These are phyloP conservation scores for Corythaeola cristata DNA, from an alignment of 2,113 vertebrate genomes.

Conservation along the genomic window DNA sequence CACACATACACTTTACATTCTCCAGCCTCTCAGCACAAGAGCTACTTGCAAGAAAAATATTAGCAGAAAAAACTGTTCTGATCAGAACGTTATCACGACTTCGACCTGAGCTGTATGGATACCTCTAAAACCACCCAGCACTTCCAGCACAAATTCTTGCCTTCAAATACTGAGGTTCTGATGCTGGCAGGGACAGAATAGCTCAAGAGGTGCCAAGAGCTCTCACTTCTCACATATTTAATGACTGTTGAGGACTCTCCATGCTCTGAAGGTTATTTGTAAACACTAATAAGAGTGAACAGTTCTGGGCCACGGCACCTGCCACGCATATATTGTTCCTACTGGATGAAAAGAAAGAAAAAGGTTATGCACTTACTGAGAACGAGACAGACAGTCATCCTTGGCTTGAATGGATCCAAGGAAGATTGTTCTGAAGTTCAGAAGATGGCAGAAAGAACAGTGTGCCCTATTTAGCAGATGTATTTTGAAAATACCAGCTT, in stretches of 20 bases:
- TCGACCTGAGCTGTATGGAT: not conserved
- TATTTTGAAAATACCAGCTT: not conserved
- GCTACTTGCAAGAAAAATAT: not conserved
- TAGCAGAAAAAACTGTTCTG: not conserved
- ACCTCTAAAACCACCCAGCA: not conserved
- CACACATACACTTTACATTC: not conserved
- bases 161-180: not conserved
- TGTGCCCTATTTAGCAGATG: not conserved
- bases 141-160: not conserved
- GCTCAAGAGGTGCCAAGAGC: not conserved
- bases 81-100: fast-evolving
- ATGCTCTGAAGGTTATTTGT: not conserved
- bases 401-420: not conserved
- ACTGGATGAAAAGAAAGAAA: not conserved
- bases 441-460: not conserved
- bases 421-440: not conserved
- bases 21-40: not conserved
- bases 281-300: not conserved
- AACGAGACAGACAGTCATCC: not conserved
- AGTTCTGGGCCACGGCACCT: not conserved
- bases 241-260: not conserved
- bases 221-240: not conserved
- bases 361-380: not conserved
- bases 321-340: fast-evolving
- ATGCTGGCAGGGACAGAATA: not conserved